A percentile compares a stretch with the other conserved stretches of the same genome.
These are phyloP conservation scores for Plecturocebus donacophilus DNA, from an alignment of 2,113 vertebrate species.

Conservation along the genomic window DNA sequence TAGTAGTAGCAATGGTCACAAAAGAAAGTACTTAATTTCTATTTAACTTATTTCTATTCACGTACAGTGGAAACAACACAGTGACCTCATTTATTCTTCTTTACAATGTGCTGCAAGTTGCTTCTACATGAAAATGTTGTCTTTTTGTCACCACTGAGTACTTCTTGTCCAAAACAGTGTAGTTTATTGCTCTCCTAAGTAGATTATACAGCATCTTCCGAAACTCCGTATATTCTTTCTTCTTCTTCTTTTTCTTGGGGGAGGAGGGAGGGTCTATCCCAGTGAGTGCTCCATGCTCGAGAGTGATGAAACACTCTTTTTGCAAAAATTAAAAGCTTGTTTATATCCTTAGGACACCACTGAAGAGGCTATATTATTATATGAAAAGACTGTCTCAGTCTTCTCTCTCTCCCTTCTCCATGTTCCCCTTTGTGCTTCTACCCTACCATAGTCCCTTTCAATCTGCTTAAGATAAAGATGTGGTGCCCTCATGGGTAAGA, in stretches of 20 bases:
- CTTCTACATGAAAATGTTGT: not conserved
- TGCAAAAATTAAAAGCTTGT: not conserved
- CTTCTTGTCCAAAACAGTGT: not conserved
- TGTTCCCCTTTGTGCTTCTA: not conserved
- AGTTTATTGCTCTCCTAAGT: constrained; percentile 3
- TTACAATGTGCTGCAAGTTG: not conserved
- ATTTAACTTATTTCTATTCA: constrained; percentile 38
- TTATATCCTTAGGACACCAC: not conserved
- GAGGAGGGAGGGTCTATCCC: not conserved
- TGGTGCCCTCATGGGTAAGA: not conserved
- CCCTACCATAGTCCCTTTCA: not conserved
- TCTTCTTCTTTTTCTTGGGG: not conserved
- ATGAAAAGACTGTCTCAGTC: not conserved
- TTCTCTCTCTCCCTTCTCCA: not conserved
- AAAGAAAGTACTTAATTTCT: constrained; percentile 34
- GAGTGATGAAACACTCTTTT: not conserved
- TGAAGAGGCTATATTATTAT: not conserved
- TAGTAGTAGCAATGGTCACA: not conserved
- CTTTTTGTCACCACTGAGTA: not conserved
- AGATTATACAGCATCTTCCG: not conserved
- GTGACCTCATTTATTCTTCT: constrained; percentile 4
- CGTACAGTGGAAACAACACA: not conserved
- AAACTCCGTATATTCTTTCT: not conserved
- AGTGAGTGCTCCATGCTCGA: not conserved
- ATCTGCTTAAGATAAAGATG: not conserved